Conservation (phyloP, 2,113 vertebrate species). For the Scomber colias region DNA sequence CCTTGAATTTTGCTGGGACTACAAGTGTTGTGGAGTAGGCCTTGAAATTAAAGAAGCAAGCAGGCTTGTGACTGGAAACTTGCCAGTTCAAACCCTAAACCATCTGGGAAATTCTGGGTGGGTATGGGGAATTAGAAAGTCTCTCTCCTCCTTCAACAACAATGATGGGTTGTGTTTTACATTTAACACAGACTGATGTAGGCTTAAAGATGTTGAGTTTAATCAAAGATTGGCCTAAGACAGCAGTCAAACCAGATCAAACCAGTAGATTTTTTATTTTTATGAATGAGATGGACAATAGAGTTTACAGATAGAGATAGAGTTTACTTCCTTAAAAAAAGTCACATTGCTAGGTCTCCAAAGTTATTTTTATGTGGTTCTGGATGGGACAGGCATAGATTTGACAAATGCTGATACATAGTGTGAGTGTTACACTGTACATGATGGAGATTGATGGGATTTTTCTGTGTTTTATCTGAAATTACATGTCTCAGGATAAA, state of each 20-base stretch:
- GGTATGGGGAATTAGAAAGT: constrained; percentile 57
- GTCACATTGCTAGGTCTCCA: background rate
- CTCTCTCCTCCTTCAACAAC: constrained; percentile 49
- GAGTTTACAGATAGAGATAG: too few relatives aligned
- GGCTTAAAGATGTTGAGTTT: constrained; percentile 54
- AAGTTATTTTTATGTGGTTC: constrained; percentile 7
- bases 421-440: constrained; percentile 16
- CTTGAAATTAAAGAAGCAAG: constrained; percentile 64
- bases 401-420: constrained; percentile 6
- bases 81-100: constrained; percentile 64
- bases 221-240: constrained; percentile 28
- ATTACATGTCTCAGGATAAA: too few relatives aligned
- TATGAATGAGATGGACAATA: background rate
- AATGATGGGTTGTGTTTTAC: constrained; percentile 39
- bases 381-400: background rate
- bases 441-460: background rate
- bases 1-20: constrained; percentile 34
- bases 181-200: constrained; percentile 51
- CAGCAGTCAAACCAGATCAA: background rate
- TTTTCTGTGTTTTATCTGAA: too few relatives aligned
- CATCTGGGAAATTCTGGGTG: constrained; percentile 66
- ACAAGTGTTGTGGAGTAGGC: constrained; percentile 47
- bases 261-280: background rate
- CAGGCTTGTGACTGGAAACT: constrained; percentile 53
- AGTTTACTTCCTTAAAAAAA: background rate